These are phyloP conservation scores for Saccostrea glomerata DNA, from an alignment of 1,140 invertebrate species.

Conservation along the genomic window DNA sequence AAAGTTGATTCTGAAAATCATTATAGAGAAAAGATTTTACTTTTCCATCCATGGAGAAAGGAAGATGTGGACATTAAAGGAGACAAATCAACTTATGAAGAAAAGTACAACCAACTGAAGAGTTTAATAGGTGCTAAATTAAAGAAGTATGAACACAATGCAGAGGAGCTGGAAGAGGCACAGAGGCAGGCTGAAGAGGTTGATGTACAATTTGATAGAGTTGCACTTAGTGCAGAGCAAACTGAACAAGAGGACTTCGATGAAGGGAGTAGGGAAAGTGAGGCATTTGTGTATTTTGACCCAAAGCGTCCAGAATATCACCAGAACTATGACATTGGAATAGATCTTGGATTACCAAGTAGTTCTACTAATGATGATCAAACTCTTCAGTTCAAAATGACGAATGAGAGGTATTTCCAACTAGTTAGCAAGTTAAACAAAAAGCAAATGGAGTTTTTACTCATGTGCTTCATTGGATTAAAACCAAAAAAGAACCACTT, in stretches of 20 bases:
- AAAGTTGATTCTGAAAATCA: conserved; percentile 44
- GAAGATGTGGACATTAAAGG: conserved; percentile 10
- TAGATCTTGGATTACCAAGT: conserved; percentile 36
- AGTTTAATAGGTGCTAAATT: not conserved
- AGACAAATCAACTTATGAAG: not conserved
- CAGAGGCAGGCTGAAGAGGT: not conserved
- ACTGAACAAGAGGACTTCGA: not conserved
- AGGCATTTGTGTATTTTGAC: not conserved
- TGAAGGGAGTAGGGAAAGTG: not conserved
- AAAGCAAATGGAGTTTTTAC: conserved; percentile 45
- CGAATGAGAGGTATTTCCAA: too few relatives aligned
- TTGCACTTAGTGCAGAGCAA: conserved; percentile 18
- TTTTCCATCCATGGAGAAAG: conserved; percentile 46
- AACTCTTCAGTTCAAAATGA: too few relatives aligned
- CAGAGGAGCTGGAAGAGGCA: conserved; percentile 14
- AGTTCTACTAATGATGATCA: not conserved
- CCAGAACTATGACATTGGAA: conserved; percentile 37
- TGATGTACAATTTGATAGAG: not conserved
- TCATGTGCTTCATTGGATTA: conserved; percentile 43
- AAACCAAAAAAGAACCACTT: conserved; percentile 45
- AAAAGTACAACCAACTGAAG: too few relatives aligned
- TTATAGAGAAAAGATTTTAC: conserved; percentile 41
- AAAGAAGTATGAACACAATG: conserved; percentile 16
- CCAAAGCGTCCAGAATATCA: not conserved
- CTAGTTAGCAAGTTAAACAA: not conserved